Base-by-base conservation (phyloP, 2,888 invertebrate genomes). In the Melanargia galathea region DNA sequence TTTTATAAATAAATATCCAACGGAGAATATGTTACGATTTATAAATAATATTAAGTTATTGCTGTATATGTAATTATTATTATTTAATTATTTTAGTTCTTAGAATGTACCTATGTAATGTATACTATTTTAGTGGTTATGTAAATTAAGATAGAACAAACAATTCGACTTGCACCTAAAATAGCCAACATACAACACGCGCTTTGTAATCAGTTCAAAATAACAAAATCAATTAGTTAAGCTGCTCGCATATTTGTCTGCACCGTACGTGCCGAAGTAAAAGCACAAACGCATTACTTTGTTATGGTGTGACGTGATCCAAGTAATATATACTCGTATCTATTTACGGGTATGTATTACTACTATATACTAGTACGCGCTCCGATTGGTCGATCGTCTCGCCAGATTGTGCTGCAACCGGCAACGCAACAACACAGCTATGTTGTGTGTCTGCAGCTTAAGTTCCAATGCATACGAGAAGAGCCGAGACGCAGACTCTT, bases 31-130 rank as follows among this genome's bases (percentile, higher is more conserved):
- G 60, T 66, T 60, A 60, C 40, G 49, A 60, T 60, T 58, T 59
- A 38, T 48, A 58, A 57, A 48, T 60, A 57, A 48, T 60, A 63
- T 55, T 66, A 52, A 43, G 71, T 77, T 78, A 77, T 83, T 80
- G 13, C 78, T 82, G 83, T 84, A 79, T 79, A 81, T 84, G 80
- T 79, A 81, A 80, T 82, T 82, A 79, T 80, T 26, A 26, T n/a
- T 77, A 79, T 78, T 75, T 72, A 63, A 60, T n/a, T 48, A 38
- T 60, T 62, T 67, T 62, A 60, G 54, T 65, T 62, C 48, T 59
- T 61, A 65, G 58, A 56, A 59, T 49, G 55, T 65, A 24, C 60
- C 59, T 55, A 20, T 48, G 35, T 61, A 61, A 62, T 55, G 62
- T 63, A 63, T 65, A 62, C 62, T 18, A 62, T 56, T 62, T 51